Base-by-base conservation (phyloP, 2,888 invertebrate genomes). In the Chloromyia formosa region DNA sequence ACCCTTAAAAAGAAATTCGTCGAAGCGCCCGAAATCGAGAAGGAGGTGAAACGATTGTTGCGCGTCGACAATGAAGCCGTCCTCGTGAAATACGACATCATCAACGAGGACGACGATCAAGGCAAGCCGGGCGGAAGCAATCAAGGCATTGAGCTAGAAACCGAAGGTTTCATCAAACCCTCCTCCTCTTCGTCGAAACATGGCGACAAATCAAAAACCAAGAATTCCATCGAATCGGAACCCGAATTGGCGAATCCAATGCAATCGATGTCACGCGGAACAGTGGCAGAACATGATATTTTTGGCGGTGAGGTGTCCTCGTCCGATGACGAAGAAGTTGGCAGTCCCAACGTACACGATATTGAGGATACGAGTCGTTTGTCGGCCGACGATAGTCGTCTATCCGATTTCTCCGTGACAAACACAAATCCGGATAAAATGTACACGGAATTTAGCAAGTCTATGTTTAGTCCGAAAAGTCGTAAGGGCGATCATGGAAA, bases 11-110 rank as follows among this genome's bases (percentile, higher is more conserved):
- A 99, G 84, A 99, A 98, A 86, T 95, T 94, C 86, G 95, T 95
- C 0, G 98, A 98, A 86, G 95, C 96, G 23, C 97, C 98, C 0
- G 98, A 98, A 87, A 96, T 98, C 78, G 98, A 99, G 83, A 97
- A 97, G 83, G 98, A 99, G 87, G 96, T 99, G 0, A 97, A 97
- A 83, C 88, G 97, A 53, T 86, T 99, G 74, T 87, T 99, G 9
- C 88, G 97, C 78, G 92, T 92, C 45, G 98, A 98, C 82, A 95
- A 96, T 82, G 97, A 98, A 83, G 97, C 98, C 1, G 92, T 93
- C 0, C 91, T 91, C 81, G 92, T 96, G 0, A 92, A 92, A 76
- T 96, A 93, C 91, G 96, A 97, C 82, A 91, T 96, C 0, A 91
- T 96, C 20, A 93, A 92, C 80, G 96, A 96, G 84, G 95, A 95